Evolutionary conservation across 2,797 vertebrate species (phyloP).

Genomic region (Anguilla megastoma): DNA sequence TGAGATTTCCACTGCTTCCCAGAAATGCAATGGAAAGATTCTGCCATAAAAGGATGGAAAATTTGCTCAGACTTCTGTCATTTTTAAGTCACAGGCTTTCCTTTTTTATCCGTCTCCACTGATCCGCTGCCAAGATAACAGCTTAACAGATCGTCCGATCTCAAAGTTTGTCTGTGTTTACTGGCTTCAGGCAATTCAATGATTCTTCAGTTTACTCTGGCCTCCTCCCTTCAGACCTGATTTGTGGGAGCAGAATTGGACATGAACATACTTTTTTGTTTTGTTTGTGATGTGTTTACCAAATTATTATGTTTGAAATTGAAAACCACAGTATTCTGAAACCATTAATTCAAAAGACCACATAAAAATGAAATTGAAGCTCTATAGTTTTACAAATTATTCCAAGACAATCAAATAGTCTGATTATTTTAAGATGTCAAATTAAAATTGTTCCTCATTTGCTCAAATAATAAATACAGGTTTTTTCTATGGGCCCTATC

Average conservation of each 20-base stretch:
- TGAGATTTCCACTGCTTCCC: slow-evolving; percentile 64
- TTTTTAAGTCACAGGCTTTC: slow-evolving; percentile 50
- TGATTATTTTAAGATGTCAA: neutral
- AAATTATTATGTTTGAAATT: neutral
- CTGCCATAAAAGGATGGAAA: slow-evolving; percentile 66
- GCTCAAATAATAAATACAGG: neutral
- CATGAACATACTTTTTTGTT: neutral
- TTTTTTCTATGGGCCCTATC: neutral
- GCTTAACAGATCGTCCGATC: slow-evolving; percentile 33
- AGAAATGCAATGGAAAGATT: slow-evolving; percentile 69
- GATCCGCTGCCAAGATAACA: slow-evolving; percentile 20
- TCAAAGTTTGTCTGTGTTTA: slow-evolving; percentile 21
- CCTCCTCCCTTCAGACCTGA: neutral
- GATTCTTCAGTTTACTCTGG: neutral
- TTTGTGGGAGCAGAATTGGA: neutral
- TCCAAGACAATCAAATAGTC: neutral
- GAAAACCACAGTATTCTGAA: neutral
- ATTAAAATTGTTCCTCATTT: neutral
- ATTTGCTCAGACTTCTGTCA: slow-evolving; percentile 50
- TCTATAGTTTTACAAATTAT: neutral
- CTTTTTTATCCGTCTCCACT: slow-evolving; percentile 3
- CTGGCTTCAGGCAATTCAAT: neutral
- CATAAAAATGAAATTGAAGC: neutral
- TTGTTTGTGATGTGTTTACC: neutral
- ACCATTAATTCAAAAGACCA: neutral